Percentiles rank a stretch among this genome's conserved stretches.
These are phyloP conservation scores for Eupsilia transversa DNA, from an alignment of 2,888 invertebrate species.

Conservation along the genomic window DNA sequence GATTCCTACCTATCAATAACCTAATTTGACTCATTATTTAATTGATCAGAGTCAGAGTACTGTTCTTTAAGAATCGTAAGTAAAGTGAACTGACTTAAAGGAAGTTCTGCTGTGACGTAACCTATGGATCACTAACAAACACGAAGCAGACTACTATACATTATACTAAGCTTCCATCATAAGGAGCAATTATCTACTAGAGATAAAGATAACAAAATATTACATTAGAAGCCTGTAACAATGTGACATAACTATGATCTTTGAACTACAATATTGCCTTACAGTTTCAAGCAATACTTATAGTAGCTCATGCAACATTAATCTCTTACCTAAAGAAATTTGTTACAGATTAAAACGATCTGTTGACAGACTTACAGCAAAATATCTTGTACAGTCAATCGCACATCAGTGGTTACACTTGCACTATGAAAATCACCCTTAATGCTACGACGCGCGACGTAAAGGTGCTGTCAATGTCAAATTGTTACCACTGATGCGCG, in stretches of 20 bases:
- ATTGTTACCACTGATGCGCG: neutral
- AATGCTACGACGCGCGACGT: neutral
- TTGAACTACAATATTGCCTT: conserved; percentile 9
- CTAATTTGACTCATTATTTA: neutral
- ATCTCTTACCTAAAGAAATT: neutral
- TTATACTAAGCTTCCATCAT: neutral
- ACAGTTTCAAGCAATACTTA: neutral
- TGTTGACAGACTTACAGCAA: neutral
- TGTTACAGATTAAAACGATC: neutral
- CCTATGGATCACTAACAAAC: neutral
- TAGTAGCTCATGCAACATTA: neutral
- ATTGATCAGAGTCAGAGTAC: neutral
- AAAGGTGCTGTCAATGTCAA: neutral
- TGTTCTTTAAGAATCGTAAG: neutral
- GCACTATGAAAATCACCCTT: no score
- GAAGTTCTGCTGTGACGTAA: neutral
- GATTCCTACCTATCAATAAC: no score
- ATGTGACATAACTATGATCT: conserved; percentile 16
- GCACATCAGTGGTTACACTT: neutral
- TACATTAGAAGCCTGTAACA: neutral
- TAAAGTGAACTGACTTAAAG: neutral
- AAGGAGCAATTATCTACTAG: neutral
- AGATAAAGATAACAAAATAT: conserved; percentile 1
- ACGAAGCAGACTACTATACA: neutral
- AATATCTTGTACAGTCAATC: neutral